A percentile compares a stretch with the other conserved stretches of the same genome.
Evolutionary conservation across 2,797 vertebrate genomes (phyloP).

Genomic region (Danio tinwini): DNA sequence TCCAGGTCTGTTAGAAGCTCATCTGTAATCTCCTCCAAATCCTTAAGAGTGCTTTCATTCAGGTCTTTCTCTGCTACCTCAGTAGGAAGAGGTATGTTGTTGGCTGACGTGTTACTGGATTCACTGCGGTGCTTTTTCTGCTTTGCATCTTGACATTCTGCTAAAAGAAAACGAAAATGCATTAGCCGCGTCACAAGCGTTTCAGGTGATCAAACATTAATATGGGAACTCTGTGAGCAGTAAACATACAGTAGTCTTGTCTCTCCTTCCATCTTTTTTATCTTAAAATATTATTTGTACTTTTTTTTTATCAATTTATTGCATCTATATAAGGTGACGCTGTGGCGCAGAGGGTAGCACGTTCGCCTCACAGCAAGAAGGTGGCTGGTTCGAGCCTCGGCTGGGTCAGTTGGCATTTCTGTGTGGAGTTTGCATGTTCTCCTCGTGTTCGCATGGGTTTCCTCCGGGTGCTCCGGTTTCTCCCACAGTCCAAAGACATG

Average conservation of each 20-base stretch:
- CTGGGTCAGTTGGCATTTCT: no score
- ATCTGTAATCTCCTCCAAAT: conserved; percentile 19
- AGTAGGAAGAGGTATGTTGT: conserved; percentile 47
- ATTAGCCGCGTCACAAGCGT: conserved; percentile 5
- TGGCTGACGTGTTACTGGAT: conserved; percentile 32
- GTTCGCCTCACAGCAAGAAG: no score
- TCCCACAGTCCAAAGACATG: no score
- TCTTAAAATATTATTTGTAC: not conserved
- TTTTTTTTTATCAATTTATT: not conserved
- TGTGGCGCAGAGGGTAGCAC: no score
- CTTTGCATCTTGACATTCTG: conserved; percentile 52
- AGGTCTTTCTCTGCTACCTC: conserved; percentile 29
- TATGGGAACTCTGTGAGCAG: not conserved
- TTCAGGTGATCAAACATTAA: conserved; percentile 3
- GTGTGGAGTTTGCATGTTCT: no score
- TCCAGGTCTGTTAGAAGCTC: conserved; percentile 7
- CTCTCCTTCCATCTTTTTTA: not conserved
- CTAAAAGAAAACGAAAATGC: conserved; percentile 48
- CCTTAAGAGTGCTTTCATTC: conserved; percentile 23
- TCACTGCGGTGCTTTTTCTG: conserved; percentile 16
- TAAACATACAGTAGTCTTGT: not conserved
- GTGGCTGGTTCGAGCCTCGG: no score
- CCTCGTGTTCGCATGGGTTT: no score
- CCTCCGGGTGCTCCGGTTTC: no score
- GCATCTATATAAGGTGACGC: no score